phyloP scores from a whole-genome alignment of 2,797 vertebrate species.

The Eremophila alpestris region DNA sequence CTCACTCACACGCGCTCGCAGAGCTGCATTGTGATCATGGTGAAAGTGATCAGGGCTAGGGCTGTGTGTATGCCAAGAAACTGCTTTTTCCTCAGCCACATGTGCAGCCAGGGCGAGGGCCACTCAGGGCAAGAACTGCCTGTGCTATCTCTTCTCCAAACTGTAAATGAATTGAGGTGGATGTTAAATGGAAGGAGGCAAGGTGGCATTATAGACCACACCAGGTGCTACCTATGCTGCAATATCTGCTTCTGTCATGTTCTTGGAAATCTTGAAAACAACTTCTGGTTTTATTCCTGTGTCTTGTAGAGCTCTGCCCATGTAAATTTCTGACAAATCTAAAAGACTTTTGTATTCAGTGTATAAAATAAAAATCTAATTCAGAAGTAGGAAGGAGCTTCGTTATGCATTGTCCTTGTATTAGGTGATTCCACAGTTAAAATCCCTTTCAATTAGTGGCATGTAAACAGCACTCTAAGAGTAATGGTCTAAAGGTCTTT shows the following conservation, averaged over 20 bases:
- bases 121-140: neutral
- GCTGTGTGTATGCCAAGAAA: neutral
- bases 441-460: neutral
- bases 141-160: neutral
- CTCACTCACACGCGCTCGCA: neutral
- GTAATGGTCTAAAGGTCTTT: neutral
- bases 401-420: neutral
- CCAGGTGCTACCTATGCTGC: neutral
- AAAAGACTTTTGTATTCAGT: neutral
- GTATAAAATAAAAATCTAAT: neutral
- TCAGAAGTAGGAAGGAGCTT: neutral
- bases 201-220: neutral
- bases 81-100: neutral
- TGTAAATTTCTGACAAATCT: neutral
- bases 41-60: conserved; percentile 8
- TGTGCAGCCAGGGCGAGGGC: neutral
- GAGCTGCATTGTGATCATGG: neutral
- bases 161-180: neutral
- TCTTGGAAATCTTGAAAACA: neutral
- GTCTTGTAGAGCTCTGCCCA: neutral
- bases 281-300: neutral
- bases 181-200: neutral
- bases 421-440: neutral
- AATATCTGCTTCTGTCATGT: neutral
- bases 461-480: neutral